Evolutionary conservation across 2,797 vertebrate genomes (phyloP), one percentile per base, ranked within the genome.

Genomic region (Neosilurus hyrtlii): DNA sequence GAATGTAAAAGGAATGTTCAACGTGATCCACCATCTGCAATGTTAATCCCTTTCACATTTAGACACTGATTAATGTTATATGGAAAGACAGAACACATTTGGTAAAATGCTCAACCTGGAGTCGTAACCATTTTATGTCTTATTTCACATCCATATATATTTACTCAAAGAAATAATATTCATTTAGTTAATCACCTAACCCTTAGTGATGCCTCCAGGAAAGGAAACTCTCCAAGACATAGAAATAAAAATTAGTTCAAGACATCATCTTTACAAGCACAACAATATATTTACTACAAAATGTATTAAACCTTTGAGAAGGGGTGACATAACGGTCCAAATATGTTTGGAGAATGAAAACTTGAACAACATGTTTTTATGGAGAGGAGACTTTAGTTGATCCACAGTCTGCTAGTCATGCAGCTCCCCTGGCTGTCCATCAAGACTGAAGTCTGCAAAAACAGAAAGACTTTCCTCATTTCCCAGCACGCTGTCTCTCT

Each of bases 391-490:
- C 68, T 22, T 62, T 82, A 66, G 83, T 59, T 75, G 24, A 83
- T 87, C 68, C 77, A 67, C 73, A 83, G 83, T 86, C 73, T 81
- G 79, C 18, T 84, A 77, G 81, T 72, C 54, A 66, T 66, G 81
- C 84, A 82, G 63, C 52, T 62, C 74, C 68, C 16, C 72, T 84
- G 85, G 86, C 74, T 82, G 75, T 51, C 59, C 75, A 80, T 76
- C 74, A 80, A 66, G 70, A 83, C 26, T 35, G n/a, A 82, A 81
- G 57, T 61, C 75, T 81, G 54, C 30, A 75, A 75, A 66, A 86
- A 67, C 86, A 87, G 79, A 68, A 43, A 82, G 75, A 61, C 16
- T 85, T 86, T 79, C 54, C 59, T 86, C 76, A 79, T 81, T 84
- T 78, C 35, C 70, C 65, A 80, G 35, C 62, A 72, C 59, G 77